These are phyloP conservation scores for Whitmania pigra DNA, from an alignment of 1,140 invertebrate genomes.

Conservation along the genomic window DNA sequence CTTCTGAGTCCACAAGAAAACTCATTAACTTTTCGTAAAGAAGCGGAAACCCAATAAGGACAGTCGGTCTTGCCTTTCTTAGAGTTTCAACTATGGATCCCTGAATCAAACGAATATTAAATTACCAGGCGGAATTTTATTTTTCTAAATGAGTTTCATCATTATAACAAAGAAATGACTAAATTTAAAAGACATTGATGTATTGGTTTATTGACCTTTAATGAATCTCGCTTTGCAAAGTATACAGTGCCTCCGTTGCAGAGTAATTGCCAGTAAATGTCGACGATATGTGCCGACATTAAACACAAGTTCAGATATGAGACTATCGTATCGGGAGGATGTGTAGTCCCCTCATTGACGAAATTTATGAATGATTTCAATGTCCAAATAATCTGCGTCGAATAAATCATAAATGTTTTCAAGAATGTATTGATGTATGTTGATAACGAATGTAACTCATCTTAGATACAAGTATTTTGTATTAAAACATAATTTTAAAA, in stretches of 20 bases:
- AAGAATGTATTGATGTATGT: too few relatives aligned
- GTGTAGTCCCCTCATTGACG: too few relatives aligned
- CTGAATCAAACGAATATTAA: conserved; percentile 31
- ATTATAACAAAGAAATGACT: too few relatives aligned
- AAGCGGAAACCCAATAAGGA: conserved; percentile 66
- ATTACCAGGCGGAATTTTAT: too few relatives aligned
- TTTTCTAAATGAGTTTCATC: too few relatives aligned
- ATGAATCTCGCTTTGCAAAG: conserved; percentile 66
- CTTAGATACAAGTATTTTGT: too few relatives aligned
- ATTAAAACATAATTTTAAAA: too few relatives aligned
- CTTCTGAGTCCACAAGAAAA: conserved; percentile 3
- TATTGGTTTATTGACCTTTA: conserved; percentile 41
- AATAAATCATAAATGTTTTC: too few relatives aligned
- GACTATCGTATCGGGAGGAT: conserved; percentile 49
- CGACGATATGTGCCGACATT: conserved; percentile 66
- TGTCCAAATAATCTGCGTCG: too few relatives aligned
- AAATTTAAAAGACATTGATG: too few relatives aligned
- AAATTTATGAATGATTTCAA: too few relatives aligned
- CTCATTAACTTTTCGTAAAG: conserved; percentile 81
- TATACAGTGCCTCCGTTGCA: conserved; percentile 49
- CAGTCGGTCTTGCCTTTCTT: conserved; percentile 58
- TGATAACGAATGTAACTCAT: too few relatives aligned
- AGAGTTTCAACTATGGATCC: conserved; percentile 46
- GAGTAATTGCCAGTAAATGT: conserved; percentile 56
- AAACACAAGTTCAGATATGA: conserved; percentile 71